Evolutionary conservation across 2,888 invertebrate species (phyloP).

Genomic region (Leptura quadrifasciata): DNA sequence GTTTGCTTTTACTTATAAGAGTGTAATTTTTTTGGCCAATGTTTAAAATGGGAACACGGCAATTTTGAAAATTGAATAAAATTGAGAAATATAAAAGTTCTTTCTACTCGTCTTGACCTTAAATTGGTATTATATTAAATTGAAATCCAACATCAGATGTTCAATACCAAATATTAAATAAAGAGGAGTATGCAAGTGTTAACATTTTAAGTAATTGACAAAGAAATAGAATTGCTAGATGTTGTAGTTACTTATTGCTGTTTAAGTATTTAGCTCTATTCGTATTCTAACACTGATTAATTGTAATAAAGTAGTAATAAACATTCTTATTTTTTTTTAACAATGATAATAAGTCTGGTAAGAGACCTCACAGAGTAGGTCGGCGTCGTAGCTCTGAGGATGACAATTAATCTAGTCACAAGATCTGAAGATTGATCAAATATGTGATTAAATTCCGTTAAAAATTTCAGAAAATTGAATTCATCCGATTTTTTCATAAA

Average conservation of each 20-base stretch:
- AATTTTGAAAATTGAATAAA: too few species aligned
- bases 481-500: too few species aligned
- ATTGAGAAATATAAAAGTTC: too few species aligned
- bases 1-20: not conserved
- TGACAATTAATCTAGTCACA: too few species aligned
- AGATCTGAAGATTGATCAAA: too few species aligned
- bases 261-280: not conserved
- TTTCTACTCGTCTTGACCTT: not conserved
- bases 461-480: too few species aligned
- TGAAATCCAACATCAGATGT: not conserved
- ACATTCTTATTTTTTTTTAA: not conserved
- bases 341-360: too few species aligned
- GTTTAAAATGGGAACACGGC: not conserved
- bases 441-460: too few species aligned
- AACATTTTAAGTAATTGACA: not conserved
- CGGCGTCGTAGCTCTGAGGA: too few species aligned
- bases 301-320: slow-evolving; percentile 1
- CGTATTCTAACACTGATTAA: not conserved
- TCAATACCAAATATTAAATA: not conserved
- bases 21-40: not conserved
- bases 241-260: not conserved
- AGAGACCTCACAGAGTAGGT: too few species aligned
- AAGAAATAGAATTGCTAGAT: not conserved
- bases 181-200: not conserved
- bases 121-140: not conserved